Evolutionary conservation across 35 echinoderm and acorn worm species (phyloP).

Genomic region (Patiria miniata): DNA sequence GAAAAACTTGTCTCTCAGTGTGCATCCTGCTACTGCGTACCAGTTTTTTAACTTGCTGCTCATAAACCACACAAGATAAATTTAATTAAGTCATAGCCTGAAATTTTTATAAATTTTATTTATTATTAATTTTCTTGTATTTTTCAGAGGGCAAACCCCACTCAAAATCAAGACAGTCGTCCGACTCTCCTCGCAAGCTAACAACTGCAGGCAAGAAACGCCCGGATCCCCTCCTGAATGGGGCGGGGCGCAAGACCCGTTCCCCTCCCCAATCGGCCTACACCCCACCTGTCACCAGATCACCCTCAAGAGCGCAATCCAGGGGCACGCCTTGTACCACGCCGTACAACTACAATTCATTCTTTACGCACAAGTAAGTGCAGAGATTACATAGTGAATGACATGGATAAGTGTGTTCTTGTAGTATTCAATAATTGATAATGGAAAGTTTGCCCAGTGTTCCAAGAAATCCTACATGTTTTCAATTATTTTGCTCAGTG

Average conservation of each 20-base stretch:
- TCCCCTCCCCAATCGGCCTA: conserved; percentile 32
- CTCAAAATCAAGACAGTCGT: conserved; percentile 34
- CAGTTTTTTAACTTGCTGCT: no score
- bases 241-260: conserved; percentile 25
- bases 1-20: no score
- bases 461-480: not conserved
- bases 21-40: no score
- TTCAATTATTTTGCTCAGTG: not conserved
- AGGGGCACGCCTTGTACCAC: conserved; percentile 22
- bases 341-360: conserved; percentile 81
- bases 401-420: not conserved
- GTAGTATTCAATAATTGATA: not conserved
- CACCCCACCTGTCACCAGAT: conserved; percentile 33
- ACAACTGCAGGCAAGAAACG: conserved; percentile 21
- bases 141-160: conserved; percentile 27
- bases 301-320: conserved; percentile 55
- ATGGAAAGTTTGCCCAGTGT: not conserved
- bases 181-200: conserved; percentile 5
- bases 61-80: no score
- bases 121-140: no score
- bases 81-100: no score
- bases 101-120: no score
- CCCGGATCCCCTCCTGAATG: conserved; percentile 12
- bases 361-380: conserved; percentile 97
- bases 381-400: not conserved